These are phyloP conservation scores for Eupsittula cactorum DNA, from an alignment of 2,113 vertebrate species.

Conservation along the genomic window DNA sequence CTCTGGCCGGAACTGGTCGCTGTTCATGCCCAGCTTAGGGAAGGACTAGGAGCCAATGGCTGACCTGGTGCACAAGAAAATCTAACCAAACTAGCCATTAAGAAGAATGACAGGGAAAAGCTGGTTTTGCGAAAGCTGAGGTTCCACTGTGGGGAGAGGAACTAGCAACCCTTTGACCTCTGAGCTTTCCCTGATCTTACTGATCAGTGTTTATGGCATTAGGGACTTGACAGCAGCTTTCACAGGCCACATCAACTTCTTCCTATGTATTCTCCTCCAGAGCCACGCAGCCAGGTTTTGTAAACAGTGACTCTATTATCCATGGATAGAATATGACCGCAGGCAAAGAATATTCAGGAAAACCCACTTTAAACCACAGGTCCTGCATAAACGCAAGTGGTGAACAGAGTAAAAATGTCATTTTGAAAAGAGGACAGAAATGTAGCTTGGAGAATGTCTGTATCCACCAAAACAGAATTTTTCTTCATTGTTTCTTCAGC, in stretches of 20 bases:
- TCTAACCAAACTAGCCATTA: neutral
- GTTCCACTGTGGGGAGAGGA: neutral
- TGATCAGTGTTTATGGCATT: neutral
- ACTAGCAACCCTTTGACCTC: neutral
- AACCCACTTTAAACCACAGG: neutral
- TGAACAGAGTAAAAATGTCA: neutral
- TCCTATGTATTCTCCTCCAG: neutral
- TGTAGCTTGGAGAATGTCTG: neutral
- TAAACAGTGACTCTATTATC: neutral
- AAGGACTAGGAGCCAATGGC: neutral
- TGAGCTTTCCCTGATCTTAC: neutral
- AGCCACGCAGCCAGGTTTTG: neutral
- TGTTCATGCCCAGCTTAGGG: neutral
- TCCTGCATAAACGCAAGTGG: neutral
- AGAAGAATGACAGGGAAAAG: neutral
- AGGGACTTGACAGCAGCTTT: neutral
- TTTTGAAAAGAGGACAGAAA: neutral
- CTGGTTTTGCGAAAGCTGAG: neutral
- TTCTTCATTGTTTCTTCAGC: neutral
- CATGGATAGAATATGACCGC: fast-evolving
- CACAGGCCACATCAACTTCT: neutral
- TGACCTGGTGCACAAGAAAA: neutral
- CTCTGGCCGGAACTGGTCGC: neutral
- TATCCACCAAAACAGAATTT: neutral
- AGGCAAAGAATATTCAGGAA: neutral